A percentile compares a stretch with the other conserved stretches of the same genome.
These are phyloP conservation scores for Penaeus japonicus DNA, from an alignment of 1,140 invertebrate genomes.

Conservation along the genomic window DNA sequence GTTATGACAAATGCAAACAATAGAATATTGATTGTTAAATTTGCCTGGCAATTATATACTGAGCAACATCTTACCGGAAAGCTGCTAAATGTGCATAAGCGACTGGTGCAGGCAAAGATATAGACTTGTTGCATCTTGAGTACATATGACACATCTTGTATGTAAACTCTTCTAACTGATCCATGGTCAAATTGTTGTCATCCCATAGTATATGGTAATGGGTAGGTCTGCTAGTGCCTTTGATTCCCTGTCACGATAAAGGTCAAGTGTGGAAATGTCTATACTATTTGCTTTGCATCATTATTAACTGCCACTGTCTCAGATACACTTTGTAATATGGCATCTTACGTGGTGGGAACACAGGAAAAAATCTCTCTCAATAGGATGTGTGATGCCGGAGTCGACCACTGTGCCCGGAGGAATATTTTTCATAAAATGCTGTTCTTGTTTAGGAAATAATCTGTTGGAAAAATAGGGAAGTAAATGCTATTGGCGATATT, in stretches of 20 bases:
- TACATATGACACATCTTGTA: slow-evolving; percentile 91
- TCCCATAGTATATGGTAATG: slow-evolving; percentile 88
- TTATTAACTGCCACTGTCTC: background rate
- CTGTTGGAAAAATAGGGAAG: slow-evolving; percentile 73
- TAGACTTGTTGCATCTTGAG: slow-evolving; percentile 82
- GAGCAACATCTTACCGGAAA: slow-evolving; percentile 66
- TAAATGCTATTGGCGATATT: too few species aligned
- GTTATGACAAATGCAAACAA: too few species aligned
- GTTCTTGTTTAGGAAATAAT: slow-evolving; percentile 67
- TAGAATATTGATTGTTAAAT: too few species aligned
- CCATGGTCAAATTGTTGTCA: slow-evolving; percentile 76
- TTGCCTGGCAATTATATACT: too few species aligned
- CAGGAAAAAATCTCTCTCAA: slow-evolving; percentile 86
- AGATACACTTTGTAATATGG: background rate
- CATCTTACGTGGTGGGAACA: slow-evolving; percentile 69
- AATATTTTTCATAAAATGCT: slow-evolving; percentile 76
- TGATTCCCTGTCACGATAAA: slow-evolving; percentile 64
- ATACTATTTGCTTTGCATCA: background rate
- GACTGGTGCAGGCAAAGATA: slow-evolving; percentile 91
- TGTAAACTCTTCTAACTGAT: slow-evolving; percentile 81
- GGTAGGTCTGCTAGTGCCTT: slow-evolving; percentile 85
- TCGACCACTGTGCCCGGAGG: slow-evolving; percentile 87
- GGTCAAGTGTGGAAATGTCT: background rate
- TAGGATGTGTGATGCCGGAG: slow-evolving; percentile 80
- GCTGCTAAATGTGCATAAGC: slow-evolving; percentile 94